phyloP scores from a whole-genome alignment of 2,888 invertebrate genomes.

The Psylliodes chrysocephalus region DNA sequence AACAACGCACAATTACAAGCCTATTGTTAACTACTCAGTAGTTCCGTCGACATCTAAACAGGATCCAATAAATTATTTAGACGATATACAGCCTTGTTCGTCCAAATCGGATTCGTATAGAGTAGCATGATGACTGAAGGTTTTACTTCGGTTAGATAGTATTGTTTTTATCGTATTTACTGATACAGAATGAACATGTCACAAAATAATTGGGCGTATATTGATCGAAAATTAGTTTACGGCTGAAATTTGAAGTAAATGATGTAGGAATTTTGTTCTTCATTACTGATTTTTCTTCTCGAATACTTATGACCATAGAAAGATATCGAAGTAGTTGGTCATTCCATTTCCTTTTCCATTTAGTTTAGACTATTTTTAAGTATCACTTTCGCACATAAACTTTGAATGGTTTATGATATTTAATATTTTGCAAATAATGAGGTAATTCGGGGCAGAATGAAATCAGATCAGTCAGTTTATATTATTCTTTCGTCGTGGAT shows the following conservation, averaged over 20 bases:
- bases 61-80: constrained; percentile 59
- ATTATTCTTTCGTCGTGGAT: no score
- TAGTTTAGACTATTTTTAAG: no score
- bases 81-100: constrained; percentile 66
- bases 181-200: constrained; percentile 33
- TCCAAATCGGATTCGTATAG: constrained; percentile 62
- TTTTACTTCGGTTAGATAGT: constrained; percentile 45
- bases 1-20: constrained; percentile 63
- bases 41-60: constrained; percentile 68
- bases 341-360: no score
- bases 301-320: no score
- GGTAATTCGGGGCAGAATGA: no score
- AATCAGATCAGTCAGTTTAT: no score
- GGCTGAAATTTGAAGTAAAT: constrained; percentile 9
- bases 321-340: no score
- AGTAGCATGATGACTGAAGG: constrained; percentile 60
- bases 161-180: constrained; percentile 41
- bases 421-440: no score
- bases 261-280: constrained; percentile 9
- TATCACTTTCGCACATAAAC: no score
- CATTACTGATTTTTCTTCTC: no score
- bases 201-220: not conserved
- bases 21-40: constrained; percentile 58
- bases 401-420: no score
- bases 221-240: constrained; percentile 22